Evolutionary conservation across 2,797 vertebrate genomes (phyloP).

Genomic region (Falco novaeseelandiae): DNA sequence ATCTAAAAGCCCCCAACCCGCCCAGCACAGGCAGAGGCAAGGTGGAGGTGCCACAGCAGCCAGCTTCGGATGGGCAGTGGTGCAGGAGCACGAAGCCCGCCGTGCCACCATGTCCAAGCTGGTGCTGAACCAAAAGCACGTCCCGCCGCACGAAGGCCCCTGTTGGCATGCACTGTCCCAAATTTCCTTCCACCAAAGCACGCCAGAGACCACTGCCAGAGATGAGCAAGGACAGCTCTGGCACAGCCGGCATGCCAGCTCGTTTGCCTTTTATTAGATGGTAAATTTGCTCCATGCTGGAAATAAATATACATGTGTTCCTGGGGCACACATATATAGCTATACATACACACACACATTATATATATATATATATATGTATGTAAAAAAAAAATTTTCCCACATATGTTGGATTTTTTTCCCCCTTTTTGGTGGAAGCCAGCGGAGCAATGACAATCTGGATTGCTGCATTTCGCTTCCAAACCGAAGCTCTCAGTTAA

Average conservation of each 20-base stretch:
- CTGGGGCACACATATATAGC: background rate
- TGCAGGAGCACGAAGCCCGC: background rate
- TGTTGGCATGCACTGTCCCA: rapidly evolving
- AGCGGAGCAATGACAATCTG: conserved; percentile 18
- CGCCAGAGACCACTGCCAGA: background rate
- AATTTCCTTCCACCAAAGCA: background rate
- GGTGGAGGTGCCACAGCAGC: background rate
- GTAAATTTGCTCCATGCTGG: background rate
- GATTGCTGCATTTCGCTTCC: conserved; percentile 19
- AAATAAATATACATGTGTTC: background rate
- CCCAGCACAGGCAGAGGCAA: background rate
- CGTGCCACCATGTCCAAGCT: background rate
- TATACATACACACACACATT: background rate
- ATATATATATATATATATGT: background rate
- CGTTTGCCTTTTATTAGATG: background rate
- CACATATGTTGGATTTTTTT: background rate
- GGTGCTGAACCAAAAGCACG: background rate
- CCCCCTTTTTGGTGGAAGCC: background rate
- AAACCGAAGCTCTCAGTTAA: conserved; percentile 38
- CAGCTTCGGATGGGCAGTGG: rapidly evolving
- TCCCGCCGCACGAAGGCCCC: background rate
- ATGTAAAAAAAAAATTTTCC: background rate
- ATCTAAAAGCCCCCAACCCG: rapidly evolving
- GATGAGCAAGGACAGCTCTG: background rate
- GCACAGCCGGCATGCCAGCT: background rate